Evolutionary conservation across 2,888 invertebrate genomes (phyloP), one percentile per base, ranked within the genome.

Genomic region (Drosophila aldrichi): DNA sequence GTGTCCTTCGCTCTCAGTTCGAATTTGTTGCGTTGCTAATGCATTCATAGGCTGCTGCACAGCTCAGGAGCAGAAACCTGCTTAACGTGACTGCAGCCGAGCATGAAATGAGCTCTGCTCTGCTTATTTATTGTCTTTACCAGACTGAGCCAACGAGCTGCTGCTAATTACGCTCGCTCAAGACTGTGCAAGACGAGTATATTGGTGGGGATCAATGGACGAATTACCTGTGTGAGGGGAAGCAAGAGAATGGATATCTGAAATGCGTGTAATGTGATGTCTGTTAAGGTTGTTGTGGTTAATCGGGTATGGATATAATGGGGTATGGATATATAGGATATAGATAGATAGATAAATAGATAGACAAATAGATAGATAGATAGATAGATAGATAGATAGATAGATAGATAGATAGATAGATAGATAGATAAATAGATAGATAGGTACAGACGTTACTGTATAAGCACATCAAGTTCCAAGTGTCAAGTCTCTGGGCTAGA

Each of bases 71-170:
- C 14, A n/a, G 22, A 16, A 61, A 44, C 18, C 43, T 38, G 52
- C 46, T 1, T 46, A 36, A 63, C 59, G 52, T 41, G 51, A 20
- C 29, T 61, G 71, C 69, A 71, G 48, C 43, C 29, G 67, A 40
- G 38, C 69, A 44, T 70, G 59, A 69, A 82, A 75, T 74, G 79
- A 67, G 82, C 60, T 62, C 54, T 40, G 55, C 57, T 62, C 34
- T 1, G 25, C 40, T 63, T 56, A 58, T 58, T 61, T 51, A 52
- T 49, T 55, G 62, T 59, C 51, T 48, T 43, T 25, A 7, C 44
- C 51, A 49, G 32, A 29, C 48, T n/a, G 12, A 29, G 48, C 10
- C 48, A 48, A 29, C n/a, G 32, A 18, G 29, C 1, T 12, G 12
- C 48, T 32, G 48, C 48, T 49, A 49, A 49, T 49, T 49, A 49